These are phyloP conservation scores for Hermetia illucens DNA, from an alignment of 1,140 invertebrate genomes.

Conservation along the genomic window DNA sequence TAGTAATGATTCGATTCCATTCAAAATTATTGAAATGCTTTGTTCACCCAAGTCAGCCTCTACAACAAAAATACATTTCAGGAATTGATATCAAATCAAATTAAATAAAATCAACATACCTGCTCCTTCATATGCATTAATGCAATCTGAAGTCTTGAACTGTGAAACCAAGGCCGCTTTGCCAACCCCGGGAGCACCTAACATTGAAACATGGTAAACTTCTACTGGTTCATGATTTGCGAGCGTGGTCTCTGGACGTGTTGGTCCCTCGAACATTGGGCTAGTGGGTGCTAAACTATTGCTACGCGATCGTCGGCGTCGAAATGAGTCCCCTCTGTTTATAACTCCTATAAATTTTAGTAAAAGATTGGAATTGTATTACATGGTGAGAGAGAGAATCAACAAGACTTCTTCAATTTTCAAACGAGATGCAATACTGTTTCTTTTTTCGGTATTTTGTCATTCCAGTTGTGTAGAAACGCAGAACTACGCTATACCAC, in stretches of 20 bases:
- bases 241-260: constrained; percentile 14
- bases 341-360: constrained; percentile 69
- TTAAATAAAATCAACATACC: constrained; percentile 33
- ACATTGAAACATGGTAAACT: constrained; percentile 62
- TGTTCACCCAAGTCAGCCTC: constrained; percentile 56
- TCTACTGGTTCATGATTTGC: constrained; percentile 32
- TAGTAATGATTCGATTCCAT: constrained; percentile 79
- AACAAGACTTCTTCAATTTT: no score
- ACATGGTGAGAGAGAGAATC: background rate
- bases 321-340: constrained; percentile 79
- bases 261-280: constrained; percentile 24
- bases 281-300: constrained; percentile 51
- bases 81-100: background rate
- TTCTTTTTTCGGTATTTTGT: no score
- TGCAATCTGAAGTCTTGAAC: constrained; percentile 90
- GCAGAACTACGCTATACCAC: no score
- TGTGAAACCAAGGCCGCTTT: constrained; percentile 82
- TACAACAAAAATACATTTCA: constrained; percentile 29
- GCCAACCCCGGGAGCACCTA: constrained; percentile 76
- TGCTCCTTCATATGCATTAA: constrained; percentile 78
- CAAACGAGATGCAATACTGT: no score
- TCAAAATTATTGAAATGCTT: constrained; percentile 75
- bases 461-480: no score
- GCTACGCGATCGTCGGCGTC: constrained; percentile 58
- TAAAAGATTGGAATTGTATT: constrained; percentile 8